Evolutionary conservation across 2,113 vertebrate genomes (phyloP).

Genomic region (Actinemys pallida): DNA sequence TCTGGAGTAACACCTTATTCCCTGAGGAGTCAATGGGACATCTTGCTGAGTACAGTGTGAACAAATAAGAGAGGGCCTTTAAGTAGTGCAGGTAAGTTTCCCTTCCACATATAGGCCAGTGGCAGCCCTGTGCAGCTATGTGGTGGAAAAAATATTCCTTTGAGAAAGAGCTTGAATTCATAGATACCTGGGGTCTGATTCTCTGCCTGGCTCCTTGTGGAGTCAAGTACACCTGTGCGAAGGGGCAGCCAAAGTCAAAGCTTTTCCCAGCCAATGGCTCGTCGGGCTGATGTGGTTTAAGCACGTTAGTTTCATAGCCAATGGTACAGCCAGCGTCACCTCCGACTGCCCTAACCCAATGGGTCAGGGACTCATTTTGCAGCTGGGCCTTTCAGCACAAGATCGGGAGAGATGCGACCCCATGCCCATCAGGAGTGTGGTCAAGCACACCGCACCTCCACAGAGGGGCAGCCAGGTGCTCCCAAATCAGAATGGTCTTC

Average conservation of each 20-base stretch:
- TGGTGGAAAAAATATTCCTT: neutral
- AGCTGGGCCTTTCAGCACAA: too few relatives aligned
- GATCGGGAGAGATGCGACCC: too few relatives aligned
- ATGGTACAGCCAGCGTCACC: too few relatives aligned
- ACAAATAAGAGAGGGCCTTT: neutral
- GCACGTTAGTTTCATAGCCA: too few relatives aligned
- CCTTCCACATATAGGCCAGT: neutral
- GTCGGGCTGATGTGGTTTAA: too few relatives aligned
- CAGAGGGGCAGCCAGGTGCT: neutral
- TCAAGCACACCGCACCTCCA: neutral
- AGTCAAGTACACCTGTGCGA: slow-evolving; percentile 6
- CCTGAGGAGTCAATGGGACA: neutral
- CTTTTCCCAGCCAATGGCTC: neutral
- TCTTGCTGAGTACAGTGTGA: neutral
- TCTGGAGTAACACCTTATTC: neutral
- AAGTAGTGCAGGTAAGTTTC: neutral
- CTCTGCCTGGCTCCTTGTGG: neutral
- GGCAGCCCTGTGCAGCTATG: neutral
- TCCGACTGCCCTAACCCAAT: neutral
- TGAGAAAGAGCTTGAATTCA: neutral
- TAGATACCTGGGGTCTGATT: neutral
- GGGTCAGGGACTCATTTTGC: neutral
- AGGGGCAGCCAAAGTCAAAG: neutral
- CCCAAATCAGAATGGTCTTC: neutral
- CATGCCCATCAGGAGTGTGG: too few relatives aligned